phyloP scores from a whole-genome alignment of 2,113 vertebrate species.

The Dipodomys spectabilis region DNA sequence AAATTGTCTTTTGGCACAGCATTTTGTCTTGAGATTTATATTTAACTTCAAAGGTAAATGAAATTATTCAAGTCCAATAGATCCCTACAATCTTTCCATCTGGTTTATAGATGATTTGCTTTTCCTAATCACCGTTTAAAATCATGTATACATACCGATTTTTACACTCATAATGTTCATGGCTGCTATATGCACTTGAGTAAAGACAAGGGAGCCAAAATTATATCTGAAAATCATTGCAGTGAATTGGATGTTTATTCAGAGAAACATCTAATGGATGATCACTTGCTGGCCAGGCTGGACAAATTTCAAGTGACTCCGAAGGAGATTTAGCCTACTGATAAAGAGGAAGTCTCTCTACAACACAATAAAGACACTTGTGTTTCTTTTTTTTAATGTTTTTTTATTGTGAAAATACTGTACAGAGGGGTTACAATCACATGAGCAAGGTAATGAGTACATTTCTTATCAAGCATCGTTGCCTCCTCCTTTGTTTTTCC shows the following conservation, averaged over 20 bases:
- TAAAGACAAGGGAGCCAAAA: conserved; percentile 35
- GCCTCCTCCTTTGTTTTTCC: too few species aligned
- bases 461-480: too few species aligned
- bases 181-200: not conserved
- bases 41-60: conserved; percentile 71
- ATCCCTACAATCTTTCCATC: conserved; percentile 61
- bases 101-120: conserved; percentile 73
- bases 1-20: conserved; percentile 69
- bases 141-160: conserved; percentile 63
- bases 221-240: conserved; percentile 54
- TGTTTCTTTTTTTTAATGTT: not conserved
- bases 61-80: conserved; percentile 63
- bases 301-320: conserved; percentile 54
- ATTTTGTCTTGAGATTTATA: conserved; percentile 65
- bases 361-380: conserved; percentile 2
- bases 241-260: conserved; percentile 67
- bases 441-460: too few species aligned
- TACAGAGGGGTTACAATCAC: too few species aligned
- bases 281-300: conserved; percentile 49
- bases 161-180: conserved; percentile 24
- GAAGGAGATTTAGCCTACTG: not conserved
- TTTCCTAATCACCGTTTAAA: conserved; percentile 68
- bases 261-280: conserved; percentile 58
- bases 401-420: too few species aligned
- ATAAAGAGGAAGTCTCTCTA: not conserved